These are phyloP conservation scores for Hyperoplus lanceolatus DNA, from an alignment of 2,797 vertebrate species.

Conservation along the genomic window DNA sequence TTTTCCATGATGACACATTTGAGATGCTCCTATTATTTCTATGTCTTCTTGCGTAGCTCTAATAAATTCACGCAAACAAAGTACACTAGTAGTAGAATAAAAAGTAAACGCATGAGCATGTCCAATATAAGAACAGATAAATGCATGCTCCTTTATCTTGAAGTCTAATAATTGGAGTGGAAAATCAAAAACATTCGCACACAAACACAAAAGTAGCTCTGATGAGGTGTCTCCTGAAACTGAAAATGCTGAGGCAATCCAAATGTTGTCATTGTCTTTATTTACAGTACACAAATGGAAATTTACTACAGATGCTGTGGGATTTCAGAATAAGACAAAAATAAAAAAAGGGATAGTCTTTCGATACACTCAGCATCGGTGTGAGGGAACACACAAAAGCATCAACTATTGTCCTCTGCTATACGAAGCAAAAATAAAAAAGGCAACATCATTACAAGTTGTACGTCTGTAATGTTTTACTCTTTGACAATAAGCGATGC, in stretches of 20 bases:
- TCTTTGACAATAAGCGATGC: constrained; percentile 44
- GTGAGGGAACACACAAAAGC: constrained; percentile 38
- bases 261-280: constrained; percentile 74
- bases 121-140: neutral
- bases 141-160: neutral
- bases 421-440: constrained; percentile 56
- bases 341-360: constrained; percentile 54
- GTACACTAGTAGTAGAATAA: neutral
- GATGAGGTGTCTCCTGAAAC: neutral
- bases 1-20: no score
- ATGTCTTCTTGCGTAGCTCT: neutral
- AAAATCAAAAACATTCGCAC: neutral
- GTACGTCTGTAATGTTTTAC: constrained; percentile 44
- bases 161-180: neutral
- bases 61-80: neutral
- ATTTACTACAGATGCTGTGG: constrained; percentile 59
- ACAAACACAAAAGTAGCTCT: neutral
- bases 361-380: constrained; percentile 46
- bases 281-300: constrained; percentile 86
- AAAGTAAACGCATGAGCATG: neutral
- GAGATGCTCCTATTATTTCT: no score
- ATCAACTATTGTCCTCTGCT: constrained; percentile 32
- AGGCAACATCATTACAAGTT: constrained; percentile 43
- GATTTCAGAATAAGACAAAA: constrained; percentile 38
- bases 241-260: constrained; percentile 14